A percentile compares a stretch with the other conserved stretches of the same genome.
phyloP scores from a whole-genome alignment of 1,140 invertebrate species.

The Penaeus chinensis region DNA sequence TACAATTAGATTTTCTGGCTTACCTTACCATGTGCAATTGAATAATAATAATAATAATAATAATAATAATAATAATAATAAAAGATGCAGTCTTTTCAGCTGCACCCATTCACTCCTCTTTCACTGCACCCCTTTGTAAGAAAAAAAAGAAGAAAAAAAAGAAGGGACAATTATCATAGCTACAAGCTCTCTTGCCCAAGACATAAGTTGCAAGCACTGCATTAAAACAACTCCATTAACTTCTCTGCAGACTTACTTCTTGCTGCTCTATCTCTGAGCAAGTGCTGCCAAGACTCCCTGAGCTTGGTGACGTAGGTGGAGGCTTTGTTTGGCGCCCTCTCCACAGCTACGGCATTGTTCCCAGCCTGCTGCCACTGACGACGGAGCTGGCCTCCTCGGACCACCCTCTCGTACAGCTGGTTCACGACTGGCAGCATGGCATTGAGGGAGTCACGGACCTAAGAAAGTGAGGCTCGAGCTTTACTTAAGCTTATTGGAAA shows the following conservation, averaged over 20 bases:
- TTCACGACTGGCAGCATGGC: conserved; percentile 57
- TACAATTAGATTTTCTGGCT: no score
- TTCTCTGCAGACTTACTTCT: conserved; percentile 61
- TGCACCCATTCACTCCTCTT: no score
- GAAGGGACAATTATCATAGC: not conserved
- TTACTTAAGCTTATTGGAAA: not conserved
- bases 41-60: no score
- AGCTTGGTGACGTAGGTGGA: conserved; percentile 81
- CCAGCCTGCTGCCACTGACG: conserved; percentile 82
- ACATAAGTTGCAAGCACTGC: not conserved
- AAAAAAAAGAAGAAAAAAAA: conserved; percentile 32
- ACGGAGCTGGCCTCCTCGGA: conserved; percentile 67
- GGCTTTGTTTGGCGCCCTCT: conserved; percentile 78
- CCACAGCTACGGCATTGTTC: conserved; percentile 72
- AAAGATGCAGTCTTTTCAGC: no score
- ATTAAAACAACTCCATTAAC: not conserved
- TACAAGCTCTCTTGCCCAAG: not conserved
- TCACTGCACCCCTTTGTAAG: not conserved
- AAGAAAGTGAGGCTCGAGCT: not conserved
- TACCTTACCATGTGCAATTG: no score
- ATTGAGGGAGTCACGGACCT: conserved; percentile 56
- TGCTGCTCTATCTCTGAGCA: conserved; percentile 86
- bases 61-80: no score
- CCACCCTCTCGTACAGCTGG: conserved; percentile 54
- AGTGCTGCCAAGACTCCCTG: conserved; percentile 91